phyloP scores from a whole-genome alignment of 2,113 vertebrate genomes.

The Microcebus jonahi region DNA sequence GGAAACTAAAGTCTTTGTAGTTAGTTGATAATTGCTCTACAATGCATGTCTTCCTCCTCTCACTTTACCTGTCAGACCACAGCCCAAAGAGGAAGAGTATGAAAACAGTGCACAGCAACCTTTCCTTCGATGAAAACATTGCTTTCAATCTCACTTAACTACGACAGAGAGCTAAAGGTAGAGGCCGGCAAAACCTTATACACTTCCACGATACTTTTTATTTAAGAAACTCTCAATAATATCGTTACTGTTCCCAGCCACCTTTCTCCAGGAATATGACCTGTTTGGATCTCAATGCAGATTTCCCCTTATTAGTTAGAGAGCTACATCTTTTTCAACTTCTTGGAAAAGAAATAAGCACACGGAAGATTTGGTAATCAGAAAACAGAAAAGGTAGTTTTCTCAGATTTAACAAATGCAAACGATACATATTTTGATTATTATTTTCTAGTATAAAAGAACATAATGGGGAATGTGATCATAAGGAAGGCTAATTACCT shows the following conservation, averaged over 20 bases:
- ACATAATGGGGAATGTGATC: neutral
- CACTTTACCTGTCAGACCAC: neutral
- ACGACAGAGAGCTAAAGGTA: neutral
- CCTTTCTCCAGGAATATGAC: constrained; percentile 19
- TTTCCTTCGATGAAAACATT: neutral
- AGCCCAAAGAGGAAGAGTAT: neutral
- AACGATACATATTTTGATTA: constrained; percentile 60
- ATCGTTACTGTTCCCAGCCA: neutral
- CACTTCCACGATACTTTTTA: neutral
- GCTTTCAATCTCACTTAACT: neutral
- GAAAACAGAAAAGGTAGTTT: constrained; percentile 41
- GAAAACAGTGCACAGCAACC: neutral
- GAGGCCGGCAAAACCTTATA: neutral
- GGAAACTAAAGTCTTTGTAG: neutral
- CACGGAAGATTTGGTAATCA: constrained; percentile 37
- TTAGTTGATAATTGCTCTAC: neutral
- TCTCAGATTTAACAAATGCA: constrained; percentile 46
- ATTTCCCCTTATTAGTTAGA: constrained; percentile 28
- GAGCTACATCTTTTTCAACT: constrained; percentile 42
- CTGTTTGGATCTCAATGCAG: neutral
- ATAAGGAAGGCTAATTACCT: constrained; percentile 17
- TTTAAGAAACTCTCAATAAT: neutral
- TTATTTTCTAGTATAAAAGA: constrained; percentile 52
- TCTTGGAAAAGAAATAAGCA: constrained; percentile 46
- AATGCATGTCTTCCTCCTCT: neutral